Conservation (phyloP, 2,113 vertebrate species). For the Ammodytes dubius region DNA sequence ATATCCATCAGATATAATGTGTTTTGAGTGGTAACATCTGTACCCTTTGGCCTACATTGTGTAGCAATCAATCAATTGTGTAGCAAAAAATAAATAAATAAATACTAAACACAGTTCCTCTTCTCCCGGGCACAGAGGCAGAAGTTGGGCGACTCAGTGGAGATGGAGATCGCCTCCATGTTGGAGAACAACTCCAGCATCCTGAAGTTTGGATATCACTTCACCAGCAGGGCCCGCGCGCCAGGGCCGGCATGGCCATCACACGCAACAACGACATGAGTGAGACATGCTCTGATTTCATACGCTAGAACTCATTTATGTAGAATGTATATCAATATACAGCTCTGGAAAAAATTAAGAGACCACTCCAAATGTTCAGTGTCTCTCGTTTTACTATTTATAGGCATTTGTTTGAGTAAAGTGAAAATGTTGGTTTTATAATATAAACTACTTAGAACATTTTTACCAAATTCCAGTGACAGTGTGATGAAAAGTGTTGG, state of each 20-base stretch:
- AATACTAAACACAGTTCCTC: background rate
- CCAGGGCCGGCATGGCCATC: slow-evolving; percentile 92
- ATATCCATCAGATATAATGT: background rate
- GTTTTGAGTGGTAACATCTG: background rate
- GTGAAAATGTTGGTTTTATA: no score
- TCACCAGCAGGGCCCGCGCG: slow-evolving; percentile 96
- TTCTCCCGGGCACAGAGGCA: slow-evolving; percentile 85
- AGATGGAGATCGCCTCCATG: slow-evolving; percentile 97
- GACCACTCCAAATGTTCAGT: no score
- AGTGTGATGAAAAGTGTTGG: no score
- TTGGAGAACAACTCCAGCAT: slow-evolving; percentile 93
- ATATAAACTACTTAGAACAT: no score
- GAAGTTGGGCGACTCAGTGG: slow-evolving; percentile 91
- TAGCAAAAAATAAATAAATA: no score
- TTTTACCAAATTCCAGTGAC: no score
- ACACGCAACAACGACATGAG: slow-evolving; percentile 94
- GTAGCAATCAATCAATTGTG: no score
- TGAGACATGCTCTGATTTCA: slow-evolving; percentile 74
- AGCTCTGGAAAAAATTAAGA: no score
- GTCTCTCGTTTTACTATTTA: no score
- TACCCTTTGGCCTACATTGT: background rate
- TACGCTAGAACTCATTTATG: background rate
- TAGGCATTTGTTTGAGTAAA: no score
- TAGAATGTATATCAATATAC: background rate
- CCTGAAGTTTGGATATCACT: slow-evolving; percentile 93